A percentile compares a stretch with the other conserved stretches of the same genome.
Evolutionary conservation across 2,113 vertebrate genomes (phyloP).

Genomic region (Promerops cafer): DNA sequence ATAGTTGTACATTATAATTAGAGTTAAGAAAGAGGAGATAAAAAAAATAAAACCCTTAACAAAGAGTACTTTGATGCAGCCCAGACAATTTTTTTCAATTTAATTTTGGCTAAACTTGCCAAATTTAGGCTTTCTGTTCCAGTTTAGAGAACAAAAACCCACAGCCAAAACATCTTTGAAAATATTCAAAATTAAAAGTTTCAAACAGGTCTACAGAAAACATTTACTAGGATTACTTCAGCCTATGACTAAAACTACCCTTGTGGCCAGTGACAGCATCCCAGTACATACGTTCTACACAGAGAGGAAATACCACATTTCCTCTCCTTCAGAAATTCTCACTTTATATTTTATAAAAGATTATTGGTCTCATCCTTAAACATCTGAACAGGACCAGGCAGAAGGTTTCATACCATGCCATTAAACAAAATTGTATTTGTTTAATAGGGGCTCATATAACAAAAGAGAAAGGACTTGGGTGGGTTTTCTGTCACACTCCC

Average conservation of each 20-base stretch:
- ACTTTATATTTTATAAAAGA: background rate
- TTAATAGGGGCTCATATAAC: background rate
- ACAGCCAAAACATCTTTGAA: background rate
- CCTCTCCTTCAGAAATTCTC: background rate
- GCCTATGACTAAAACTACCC: background rate
- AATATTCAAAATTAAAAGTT: background rate
- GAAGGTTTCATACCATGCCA: background rate
- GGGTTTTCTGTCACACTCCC: background rate
- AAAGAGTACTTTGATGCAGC: background rate
- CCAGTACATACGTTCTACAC: background rate
- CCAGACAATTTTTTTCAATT: background rate
- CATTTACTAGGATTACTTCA: background rate
- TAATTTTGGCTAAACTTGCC: background rate
- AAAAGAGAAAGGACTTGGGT: background rate
- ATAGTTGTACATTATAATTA: background rate
- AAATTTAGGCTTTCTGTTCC: background rate
- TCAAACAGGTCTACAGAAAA: background rate
- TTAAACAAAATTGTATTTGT: background rate
- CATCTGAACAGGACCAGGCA: background rate
- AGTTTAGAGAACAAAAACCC: background rate
- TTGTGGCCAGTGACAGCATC: background rate
- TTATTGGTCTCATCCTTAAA: background rate
- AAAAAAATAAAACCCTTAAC: background rate
- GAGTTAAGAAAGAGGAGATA: background rate
- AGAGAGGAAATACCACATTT: background rate